Evolutionary conservation across 2,888 invertebrate species (phyloP).

Genomic region (Xylocampa areola): DNA sequence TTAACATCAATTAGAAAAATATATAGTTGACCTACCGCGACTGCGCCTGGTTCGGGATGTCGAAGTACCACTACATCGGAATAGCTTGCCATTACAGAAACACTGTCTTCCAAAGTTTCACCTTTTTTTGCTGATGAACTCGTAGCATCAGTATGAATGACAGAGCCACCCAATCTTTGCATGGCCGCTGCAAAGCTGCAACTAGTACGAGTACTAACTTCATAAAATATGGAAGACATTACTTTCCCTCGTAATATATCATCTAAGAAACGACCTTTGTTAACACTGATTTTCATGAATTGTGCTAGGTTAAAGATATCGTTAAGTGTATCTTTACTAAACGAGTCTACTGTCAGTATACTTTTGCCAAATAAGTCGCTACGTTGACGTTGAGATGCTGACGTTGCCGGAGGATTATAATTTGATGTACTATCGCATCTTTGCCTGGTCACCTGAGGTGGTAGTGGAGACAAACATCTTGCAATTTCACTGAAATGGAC

Average conservation of each 20-base stretch:
- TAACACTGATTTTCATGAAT: conserved; percentile 94
- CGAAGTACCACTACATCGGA: conserved; percentile 98
- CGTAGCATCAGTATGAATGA: conserved; percentile 96
- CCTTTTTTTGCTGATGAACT: conserved; percentile 99
- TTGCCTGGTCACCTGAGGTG: conserved; percentile 82
- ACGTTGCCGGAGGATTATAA: conserved; percentile 77
- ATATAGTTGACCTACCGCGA: no score
- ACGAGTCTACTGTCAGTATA: conserved; percentile 95
- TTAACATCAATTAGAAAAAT: no score
- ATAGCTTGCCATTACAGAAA: conserved; percentile 97
- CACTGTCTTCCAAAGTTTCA: conserved; percentile 97
- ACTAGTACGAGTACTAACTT: conserved; percentile 98
- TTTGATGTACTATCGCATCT: conserved; percentile 90
- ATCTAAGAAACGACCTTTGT: conserved; percentile 95
- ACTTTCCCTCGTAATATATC: conserved; percentile 97
- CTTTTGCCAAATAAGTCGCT: conserved; percentile 92
- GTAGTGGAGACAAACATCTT: conserved; percentile 87
- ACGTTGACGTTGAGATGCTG: conserved; percentile 83
- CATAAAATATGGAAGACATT: conserved; percentile 99
- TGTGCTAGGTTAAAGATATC: conserved; percentile 98
- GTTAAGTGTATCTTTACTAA: conserved; percentile 96
- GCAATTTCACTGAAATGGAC: conserved; percentile 91
- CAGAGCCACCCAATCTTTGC: conserved; percentile 98
- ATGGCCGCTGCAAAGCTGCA: conserved; percentile 99
- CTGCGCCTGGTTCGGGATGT: conserved; percentile 98